These are phyloP conservation scores for Hylia prasina DNA, from an alignment of 2,113 vertebrate species.

Conservation along the genomic window DNA sequence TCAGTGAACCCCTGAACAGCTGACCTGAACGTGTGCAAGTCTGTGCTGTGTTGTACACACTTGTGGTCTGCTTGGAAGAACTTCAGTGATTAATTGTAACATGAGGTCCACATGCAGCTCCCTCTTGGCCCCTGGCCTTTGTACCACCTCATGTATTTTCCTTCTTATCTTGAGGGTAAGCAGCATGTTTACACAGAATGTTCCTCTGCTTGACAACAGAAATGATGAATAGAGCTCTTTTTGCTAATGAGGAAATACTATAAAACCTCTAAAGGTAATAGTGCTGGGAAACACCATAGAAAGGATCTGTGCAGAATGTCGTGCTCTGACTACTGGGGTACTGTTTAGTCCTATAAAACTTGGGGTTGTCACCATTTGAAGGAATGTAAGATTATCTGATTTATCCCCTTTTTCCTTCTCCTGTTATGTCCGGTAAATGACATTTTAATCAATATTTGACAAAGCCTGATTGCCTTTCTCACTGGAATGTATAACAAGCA, in stretches of 20 bases:
- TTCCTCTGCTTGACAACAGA: neutral
- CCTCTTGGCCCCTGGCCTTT: neutral
- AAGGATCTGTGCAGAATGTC: neutral
- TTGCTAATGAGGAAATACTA: neutral
- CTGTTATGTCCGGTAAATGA: neutral
- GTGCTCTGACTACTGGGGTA: neutral
- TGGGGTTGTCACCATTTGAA: neutral
- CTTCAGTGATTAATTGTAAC: neutral
- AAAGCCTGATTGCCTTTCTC: neutral
- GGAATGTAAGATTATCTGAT: neutral
- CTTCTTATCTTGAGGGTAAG: neutral
- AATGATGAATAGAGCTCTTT: neutral
- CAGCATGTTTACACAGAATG: neutral
- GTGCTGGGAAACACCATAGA: neutral
- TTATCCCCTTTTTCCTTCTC: neutral
- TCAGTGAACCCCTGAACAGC: fast-evolving
- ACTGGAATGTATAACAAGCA: neutral
- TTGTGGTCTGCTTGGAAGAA: neutral
- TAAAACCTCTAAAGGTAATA: neutral
- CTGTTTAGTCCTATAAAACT: neutral
- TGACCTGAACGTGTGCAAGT: neutral
- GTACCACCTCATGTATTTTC: neutral
- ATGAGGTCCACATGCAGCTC: neutral
- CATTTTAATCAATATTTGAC: neutral
- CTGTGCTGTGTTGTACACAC: neutral